These are phyloP conservation scores for Cisticola juncidis DNA, from an alignment of 2,113 vertebrate species.

Conservation along the genomic window DNA sequence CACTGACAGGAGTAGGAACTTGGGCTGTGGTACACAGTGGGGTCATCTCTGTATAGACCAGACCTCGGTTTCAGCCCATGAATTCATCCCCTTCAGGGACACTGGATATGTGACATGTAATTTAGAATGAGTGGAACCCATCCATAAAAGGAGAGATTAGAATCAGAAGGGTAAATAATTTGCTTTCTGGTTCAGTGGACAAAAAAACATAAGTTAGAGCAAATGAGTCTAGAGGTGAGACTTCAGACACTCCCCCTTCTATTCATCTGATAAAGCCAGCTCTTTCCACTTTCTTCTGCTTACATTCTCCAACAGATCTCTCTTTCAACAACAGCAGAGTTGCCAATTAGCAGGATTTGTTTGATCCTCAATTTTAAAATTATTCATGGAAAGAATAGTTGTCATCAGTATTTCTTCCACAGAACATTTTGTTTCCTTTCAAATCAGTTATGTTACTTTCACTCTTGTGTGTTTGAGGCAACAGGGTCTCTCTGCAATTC, in stretches of 20 bases:
- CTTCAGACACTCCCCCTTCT: not conserved
- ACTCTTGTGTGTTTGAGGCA: not conserved
- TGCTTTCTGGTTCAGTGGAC: not conserved
- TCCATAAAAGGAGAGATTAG: not conserved
- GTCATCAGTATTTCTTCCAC: not conserved
- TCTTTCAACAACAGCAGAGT: not conserved
- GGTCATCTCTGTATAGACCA: not conserved
- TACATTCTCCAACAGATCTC: not conserved
- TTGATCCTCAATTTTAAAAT: not conserved
- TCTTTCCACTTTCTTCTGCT: not conserved
- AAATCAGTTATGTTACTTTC: not conserved
- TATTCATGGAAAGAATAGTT: not conserved
- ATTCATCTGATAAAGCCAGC: not conserved
- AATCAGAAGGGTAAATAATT: not conserved
- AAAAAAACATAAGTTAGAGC: not conserved
- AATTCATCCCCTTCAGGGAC: not conserved
- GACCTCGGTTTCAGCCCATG: not conserved
- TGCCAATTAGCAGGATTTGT: not conserved
- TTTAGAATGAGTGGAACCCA: not conserved
- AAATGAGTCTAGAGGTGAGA: not conserved
- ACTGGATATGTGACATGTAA: not conserved
- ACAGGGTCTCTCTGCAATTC: not conserved
- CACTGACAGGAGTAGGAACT: not conserved
- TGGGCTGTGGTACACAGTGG: not conserved
- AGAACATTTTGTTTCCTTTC: not conserved